Conservation (phyloP, 2,113 vertebrate species). For the Stegastes partitus region DNA sequence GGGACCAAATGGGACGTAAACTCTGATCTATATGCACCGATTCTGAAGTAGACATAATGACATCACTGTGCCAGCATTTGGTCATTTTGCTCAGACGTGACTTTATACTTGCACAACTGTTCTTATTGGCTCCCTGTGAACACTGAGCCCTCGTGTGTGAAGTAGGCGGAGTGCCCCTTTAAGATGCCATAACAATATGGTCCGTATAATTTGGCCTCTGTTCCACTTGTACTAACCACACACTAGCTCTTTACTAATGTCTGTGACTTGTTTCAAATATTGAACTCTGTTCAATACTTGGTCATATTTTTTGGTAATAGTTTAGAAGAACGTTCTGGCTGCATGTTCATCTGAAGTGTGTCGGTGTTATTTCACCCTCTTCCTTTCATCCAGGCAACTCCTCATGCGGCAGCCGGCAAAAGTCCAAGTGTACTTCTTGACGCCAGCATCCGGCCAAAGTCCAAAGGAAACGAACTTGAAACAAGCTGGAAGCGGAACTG, state of each 20-base stretch:
- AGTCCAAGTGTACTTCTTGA: conserved; percentile 27
- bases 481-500: not conserved
- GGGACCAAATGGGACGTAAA: not conserved
- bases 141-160: no score
- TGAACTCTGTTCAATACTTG: no score
- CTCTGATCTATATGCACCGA: no score
- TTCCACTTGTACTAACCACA: no score
- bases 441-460: conserved; percentile 7
- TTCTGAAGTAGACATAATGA: no score
- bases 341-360: not conserved
- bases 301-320: not conserved
- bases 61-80: no score
- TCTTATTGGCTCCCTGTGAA: no score
- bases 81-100: no score
- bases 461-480: conserved; percentile 39
- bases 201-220: no score
- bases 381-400: conserved; percentile 30
- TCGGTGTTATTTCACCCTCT: not conserved
- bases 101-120: no score
- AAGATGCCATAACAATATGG: no score
- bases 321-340: not conserved
- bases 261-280: not conserved
- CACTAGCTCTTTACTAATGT: not conserved
- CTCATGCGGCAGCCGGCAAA: conserved; percentile 26
- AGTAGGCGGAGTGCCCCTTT: no score